Evolutionary conservation across 2,888 invertebrate genomes (phyloP), one percentile per base, ranked within the genome.

Genomic region (Trichacis sp.): DNA sequence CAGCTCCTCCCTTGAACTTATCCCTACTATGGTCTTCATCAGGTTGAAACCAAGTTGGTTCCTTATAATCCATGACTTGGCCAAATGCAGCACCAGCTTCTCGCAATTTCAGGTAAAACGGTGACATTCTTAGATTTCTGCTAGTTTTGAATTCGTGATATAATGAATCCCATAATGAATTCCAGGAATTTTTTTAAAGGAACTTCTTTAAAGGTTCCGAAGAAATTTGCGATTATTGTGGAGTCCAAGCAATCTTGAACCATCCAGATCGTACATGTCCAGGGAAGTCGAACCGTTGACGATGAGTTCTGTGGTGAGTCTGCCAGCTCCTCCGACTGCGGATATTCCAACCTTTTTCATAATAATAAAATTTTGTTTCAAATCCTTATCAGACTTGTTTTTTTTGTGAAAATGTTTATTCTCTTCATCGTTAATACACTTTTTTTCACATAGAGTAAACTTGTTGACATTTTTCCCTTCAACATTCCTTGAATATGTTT

Each of bases 51-150:
- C 94, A 98, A 30, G 93, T 90, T 0, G 98, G 97, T 66, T 98
- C 87, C 84, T 98, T 98, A 82, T 98, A 98, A 0, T 98, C 98
- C 96, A 98, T 98, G 20, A 95, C 94, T 84, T 98, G 97, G 0
- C 96, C 96, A 82, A 98, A 98, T 3, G 96, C 93, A 0, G 96
- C 98, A 0, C 97, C 97, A 8, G 93, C 93, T 80, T 94, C 94
- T 69, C 93, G 89, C 12, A 98, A 86, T 61, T 95, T 93, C 0
- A 97, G 95, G 86, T 96, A 97, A 67, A 98, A 94, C 0, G 98
- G 97, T 0, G 97, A 97, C 89, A 96, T 93, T 51, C 98, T 88
- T 12, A 98, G 86, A 83, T 96, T 96, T 51, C 97, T 88, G 0
- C 96, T 94, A 0, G 93, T 95, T 78, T 90, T 88, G 76, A 94